Evolutionary conservation across 2,113 vertebrate genomes (phyloP).

Genomic region (Pseudois nayaur): DNA sequence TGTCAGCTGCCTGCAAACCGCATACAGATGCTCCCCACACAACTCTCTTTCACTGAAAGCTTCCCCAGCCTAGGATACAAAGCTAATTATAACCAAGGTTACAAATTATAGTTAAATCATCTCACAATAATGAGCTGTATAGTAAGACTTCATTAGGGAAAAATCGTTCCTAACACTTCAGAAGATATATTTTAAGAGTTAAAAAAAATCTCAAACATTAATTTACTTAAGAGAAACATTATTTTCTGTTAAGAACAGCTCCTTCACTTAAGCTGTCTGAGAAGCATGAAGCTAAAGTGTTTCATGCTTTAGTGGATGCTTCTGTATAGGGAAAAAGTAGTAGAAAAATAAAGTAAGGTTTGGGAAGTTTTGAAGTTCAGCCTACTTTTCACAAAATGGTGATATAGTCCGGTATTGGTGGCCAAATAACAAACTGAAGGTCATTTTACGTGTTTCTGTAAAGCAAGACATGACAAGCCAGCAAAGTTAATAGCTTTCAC

Average conservation of each 20-base stretch:
- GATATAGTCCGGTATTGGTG: neutral
- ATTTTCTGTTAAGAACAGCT: neutral
- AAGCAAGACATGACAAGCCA: neutral
- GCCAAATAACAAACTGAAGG: slow-evolving; percentile 14
- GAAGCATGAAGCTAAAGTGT: neutral
- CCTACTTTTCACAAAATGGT: neutral
- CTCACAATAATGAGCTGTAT: slow-evolving; percentile 50
- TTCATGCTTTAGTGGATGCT: neutral
- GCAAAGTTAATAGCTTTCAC: neutral
- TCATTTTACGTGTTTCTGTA: neutral
- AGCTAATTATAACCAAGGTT: slow-evolving; percentile 56
- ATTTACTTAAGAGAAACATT: slow-evolving; percentile 15
- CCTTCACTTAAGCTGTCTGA: neutral
- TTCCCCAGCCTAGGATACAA: slow-evolving; percentile 62
- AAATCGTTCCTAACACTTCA: slow-evolving; percentile 40
- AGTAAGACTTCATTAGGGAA: slow-evolving; percentile 49
- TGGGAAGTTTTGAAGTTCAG: slow-evolving; percentile 25
- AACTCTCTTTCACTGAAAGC: neutral
- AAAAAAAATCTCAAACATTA: slow-evolving; percentile 5
- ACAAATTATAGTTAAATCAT: slow-evolving; percentile 65
- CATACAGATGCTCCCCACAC: neutral
- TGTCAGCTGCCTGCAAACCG: slow-evolving; percentile 39
- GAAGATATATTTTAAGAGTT: neutral
- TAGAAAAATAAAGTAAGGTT: neutral
- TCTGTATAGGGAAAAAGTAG: neutral